These are phyloP conservation scores for Ecliptopera silaceata DNA, from an alignment of 2,888 invertebrate species.

Conservation along the genomic window DNA sequence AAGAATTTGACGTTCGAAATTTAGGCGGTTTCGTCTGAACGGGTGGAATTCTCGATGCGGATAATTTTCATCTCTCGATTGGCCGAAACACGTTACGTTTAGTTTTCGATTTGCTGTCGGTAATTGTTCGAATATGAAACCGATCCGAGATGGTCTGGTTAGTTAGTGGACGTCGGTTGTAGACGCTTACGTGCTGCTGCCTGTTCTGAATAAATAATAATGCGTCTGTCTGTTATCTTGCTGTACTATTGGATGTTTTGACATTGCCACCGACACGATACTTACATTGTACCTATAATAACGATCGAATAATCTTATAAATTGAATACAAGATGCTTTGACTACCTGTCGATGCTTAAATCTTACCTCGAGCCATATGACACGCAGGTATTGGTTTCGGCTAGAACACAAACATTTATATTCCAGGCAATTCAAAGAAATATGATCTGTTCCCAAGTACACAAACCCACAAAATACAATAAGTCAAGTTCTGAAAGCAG, in stretches of 20 bases:
- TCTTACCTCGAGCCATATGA: no score
- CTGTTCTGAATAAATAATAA: background rate
- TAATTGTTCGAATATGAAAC: constrained; percentile 31
- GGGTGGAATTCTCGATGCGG: constrained; percentile 49
- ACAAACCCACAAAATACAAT: no score
- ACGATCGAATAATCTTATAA: no score
- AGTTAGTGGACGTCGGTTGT: background rate
- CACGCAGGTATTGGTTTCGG: no score
- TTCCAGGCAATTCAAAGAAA: no score
- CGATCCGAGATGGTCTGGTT: background rate
- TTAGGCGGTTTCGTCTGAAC: constrained; percentile 53
- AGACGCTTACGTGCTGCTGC: background rate
- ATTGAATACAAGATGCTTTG: no score
- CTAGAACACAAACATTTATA: no score
- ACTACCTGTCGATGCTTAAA: no score
- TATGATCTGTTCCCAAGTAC: no score
- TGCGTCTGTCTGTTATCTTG: constrained; percentile 6
- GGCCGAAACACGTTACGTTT: constrained; percentile 35
- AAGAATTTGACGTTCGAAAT: constrained; percentile 71
- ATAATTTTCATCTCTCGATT: constrained; percentile 38
- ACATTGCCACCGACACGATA: no score
- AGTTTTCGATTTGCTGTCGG: constrained; percentile 36
- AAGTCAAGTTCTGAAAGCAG: no score
- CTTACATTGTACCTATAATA: no score
- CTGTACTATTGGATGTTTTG: background rate